Evolutionary conservation across 2,888 invertebrate genomes (phyloP), one percentile per base, ranked within the genome.

Genomic region (Stenotaenia linearis): DNA sequence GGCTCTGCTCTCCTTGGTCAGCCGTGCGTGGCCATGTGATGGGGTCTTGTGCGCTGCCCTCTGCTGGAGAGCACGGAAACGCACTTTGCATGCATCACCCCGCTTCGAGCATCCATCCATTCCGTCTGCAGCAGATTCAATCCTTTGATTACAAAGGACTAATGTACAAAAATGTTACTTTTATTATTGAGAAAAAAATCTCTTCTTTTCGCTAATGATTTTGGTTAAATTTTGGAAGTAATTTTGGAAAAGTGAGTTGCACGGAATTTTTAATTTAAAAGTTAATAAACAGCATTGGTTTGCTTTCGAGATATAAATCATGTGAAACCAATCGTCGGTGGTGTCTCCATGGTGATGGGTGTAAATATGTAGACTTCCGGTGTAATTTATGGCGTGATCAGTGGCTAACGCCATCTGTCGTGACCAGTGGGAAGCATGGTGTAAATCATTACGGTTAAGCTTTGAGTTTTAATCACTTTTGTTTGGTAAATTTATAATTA

Each of bases 81-180:
- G 77, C 77, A 77, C 77, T 77, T 77, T 77, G 77, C 77, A 77
- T 77, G 40, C 77, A 77, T 37, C 77, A 77, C 45, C 45, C 77
- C 45, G 28, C 77, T 40, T 18, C 15, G 23, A 77, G 28, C 77
- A 28, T 45, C 77, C 40, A 32, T 35, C 69, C 69, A 69, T 69
- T 28, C 69, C 23, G 69, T 69, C 69, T 69, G 23, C 69, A 28
- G 50, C 12, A 15, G 50, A 50, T 50, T 69, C 69, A 23, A 69
- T 69, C 69, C 25, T 69, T 69, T 45, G 45, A 45, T 45, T 32
- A 32, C 32, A 6, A n/a, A n/a, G n/a, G 7, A 45, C 45, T 45
- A 12, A 45, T 45, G 15, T 45, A 45, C 3, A 18, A 45, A 12
- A 9, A 32, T 4, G 9, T 32, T 32, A 6, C 9, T 32, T 32